Evolutionary conservation across 1,140 invertebrate species (phyloP), one percentile per base, ranked within the genome.

Genomic region (Calliopsis andreniformis): DNA sequence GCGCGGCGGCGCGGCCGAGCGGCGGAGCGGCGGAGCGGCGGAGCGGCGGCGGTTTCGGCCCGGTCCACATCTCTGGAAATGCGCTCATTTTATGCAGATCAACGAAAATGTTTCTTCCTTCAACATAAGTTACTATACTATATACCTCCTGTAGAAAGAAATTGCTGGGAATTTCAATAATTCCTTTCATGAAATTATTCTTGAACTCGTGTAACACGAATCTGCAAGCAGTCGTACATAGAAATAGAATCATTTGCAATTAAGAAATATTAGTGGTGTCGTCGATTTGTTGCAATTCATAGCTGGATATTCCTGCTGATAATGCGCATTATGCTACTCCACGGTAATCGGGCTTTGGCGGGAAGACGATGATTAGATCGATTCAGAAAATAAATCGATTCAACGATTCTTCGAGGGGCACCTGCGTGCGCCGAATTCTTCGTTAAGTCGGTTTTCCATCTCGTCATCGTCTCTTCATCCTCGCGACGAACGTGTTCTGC

Each of bases 401-500:
- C 80, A 78, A 30, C 42, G 67, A 82, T 75, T 82, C 80, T 82
- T 82, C 72, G 80, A 82, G 63, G 73, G 56, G 56, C 79, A 82
- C 53, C 80, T 81, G 80, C 35, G 62, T 63, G 56, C 79, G 62
- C 75, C 79, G 79, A 82, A 82, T 82, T 82, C 80, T 82, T 82
- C 79, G 78, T 82, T 80, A 82, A 82, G 73, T 51, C 79, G 79
- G 56, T 64, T 78, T 82, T 82, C 80, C 73, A 58, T 82, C 80
- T 78, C 80, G 80, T 82, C 80, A 82, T 82, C 75, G 64, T 81
- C 79, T 78, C 73, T 82, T 82, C 80, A 81, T 78, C 79, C 35
- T 62, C 71, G n/a, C 58, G 58, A 47, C 59, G 62, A 49, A 49
- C 66, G 62, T n/a, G n/a, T 78, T 82, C 79, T 76, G 80, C 80